phyloP scores from a whole-genome alignment of 2,113 vertebrate species.

The Noturus placidus region DNA sequence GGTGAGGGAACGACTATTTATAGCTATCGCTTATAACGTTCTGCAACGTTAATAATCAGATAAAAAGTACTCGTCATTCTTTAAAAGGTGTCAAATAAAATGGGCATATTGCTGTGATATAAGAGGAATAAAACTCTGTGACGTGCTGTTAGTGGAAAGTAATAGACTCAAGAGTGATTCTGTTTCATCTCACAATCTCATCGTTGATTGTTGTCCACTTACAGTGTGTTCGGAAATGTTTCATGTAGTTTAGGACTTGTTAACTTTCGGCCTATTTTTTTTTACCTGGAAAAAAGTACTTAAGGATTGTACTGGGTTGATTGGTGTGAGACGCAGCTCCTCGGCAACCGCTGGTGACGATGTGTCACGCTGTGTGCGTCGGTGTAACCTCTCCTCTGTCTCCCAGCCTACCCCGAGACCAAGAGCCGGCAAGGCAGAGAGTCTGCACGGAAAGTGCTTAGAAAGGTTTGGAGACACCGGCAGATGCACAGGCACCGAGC shows the following conservation, averaged over 20 bases:
- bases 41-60: not conserved
- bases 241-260: not conserved
- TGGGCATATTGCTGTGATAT: not conserved
- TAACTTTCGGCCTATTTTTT: not conserved
- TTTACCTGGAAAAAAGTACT: not conserved
- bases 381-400: conserved; percentile 76
- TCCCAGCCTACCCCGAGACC: conserved; percentile 41
- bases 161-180: not conserved
- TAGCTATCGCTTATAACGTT: not conserved
- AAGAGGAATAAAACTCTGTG: not conserved
- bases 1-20: not conserved
- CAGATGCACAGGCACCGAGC: not conserved
- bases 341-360: conserved; percentile 75
- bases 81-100: not conserved
- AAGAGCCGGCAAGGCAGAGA: not conserved
- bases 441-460: not conserved
- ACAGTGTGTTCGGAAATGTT: not conserved
- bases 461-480: conserved; percentile 9
- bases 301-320: conserved; percentile 38
- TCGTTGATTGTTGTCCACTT: not conserved
- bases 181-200: not conserved
- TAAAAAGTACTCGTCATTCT: not conserved
- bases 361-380: conserved; percentile 72
- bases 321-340: conserved; percentile 64
- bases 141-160: not conserved